Conservation (phyloP, 2,888 invertebrate species). For the Lasioglossum vierecki region DNA sequence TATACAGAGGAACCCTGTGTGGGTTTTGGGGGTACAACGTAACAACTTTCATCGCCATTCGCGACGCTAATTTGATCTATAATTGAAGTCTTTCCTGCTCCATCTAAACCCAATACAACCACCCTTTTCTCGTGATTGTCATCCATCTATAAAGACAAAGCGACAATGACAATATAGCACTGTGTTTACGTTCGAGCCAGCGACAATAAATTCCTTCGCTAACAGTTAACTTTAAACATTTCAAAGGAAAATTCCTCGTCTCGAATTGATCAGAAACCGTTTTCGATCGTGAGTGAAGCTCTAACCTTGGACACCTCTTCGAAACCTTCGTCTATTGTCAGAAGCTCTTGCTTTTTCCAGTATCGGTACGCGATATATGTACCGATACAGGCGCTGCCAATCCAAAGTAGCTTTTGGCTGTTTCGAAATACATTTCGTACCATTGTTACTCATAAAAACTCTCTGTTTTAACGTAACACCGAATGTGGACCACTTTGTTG, state of each 20-base stretch:
- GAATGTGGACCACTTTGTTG: conserved; percentile 40
- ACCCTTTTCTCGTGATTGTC: conserved; percentile 81
- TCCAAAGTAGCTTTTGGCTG: conserved; percentile 72
- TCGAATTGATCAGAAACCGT: background rate
- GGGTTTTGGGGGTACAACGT: conserved; percentile 74
- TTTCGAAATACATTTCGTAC: conserved; percentile 51
- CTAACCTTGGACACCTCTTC: conserved; percentile 83
- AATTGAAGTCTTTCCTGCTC: conserved; percentile 82
- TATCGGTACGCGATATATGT: conserved; percentile 82
- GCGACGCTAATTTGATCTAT: conserved; percentile 80
- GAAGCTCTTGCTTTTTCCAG: conserved; percentile 82
- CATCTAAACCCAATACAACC: conserved; percentile 81
- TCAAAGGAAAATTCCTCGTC: background rate
- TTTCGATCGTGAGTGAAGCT: conserved; percentile 35
- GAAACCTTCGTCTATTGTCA: conserved; percentile 83
- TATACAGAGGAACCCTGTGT: conserved; percentile 81
- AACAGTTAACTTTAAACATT: no score
- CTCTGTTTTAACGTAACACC: conserved; percentile 16
- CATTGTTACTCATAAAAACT: conserved; percentile 40
- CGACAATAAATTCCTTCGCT: background rate
- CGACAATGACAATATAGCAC: background rate
- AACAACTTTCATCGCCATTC: conserved; percentile 68
- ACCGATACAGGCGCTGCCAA: conserved; percentile 81
- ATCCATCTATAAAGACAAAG: conserved; percentile 76
- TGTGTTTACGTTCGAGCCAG: background rate